Percentiles rank a stretch among this genome's conserved stretches.
Evolutionary conservation across 1,140 invertebrate species (phyloP).

Genomic region (Harpegnathos saltator): DNA sequence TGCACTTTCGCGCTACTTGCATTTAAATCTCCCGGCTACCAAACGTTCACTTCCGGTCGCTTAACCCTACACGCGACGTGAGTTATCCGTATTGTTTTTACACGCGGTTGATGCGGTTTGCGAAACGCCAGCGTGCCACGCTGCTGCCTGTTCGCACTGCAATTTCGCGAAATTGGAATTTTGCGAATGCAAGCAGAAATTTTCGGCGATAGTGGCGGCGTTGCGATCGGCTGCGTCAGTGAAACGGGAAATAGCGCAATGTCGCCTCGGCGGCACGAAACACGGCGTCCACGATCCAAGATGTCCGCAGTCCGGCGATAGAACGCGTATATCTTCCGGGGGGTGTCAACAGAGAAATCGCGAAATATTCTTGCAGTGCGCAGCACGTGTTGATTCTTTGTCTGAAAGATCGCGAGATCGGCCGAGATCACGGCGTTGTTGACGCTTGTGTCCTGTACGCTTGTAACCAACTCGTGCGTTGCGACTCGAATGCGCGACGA

Average conservation of each 20-base stretch:
- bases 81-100: no score
- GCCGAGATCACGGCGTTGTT: no score
- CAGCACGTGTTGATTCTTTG: no score
- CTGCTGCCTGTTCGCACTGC: neutral
- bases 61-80: no score
- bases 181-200: neutral
- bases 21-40: no score
- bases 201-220: no score
- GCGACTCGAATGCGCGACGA: neutral
- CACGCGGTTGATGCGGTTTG: no score
- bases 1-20: no score
- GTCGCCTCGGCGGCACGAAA: conserved; percentile 22
- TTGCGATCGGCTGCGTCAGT: conserved; percentile 66
- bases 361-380: no score
- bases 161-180: neutral
- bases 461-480: neutral
- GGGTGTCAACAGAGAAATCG: conserved; percentile 72
- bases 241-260: conserved; percentile 60
- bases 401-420: neutral
- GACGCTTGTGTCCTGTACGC: neutral
- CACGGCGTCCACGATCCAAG: conserved; percentile 81
- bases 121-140: no score
- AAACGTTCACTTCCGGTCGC: no score
- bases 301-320: conserved; percentile 81
- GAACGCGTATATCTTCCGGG: conserved; percentile 75